Base-by-base conservation (phyloP, 2,113 vertebrate genomes). In the Charadrius vociferus region DNA sequence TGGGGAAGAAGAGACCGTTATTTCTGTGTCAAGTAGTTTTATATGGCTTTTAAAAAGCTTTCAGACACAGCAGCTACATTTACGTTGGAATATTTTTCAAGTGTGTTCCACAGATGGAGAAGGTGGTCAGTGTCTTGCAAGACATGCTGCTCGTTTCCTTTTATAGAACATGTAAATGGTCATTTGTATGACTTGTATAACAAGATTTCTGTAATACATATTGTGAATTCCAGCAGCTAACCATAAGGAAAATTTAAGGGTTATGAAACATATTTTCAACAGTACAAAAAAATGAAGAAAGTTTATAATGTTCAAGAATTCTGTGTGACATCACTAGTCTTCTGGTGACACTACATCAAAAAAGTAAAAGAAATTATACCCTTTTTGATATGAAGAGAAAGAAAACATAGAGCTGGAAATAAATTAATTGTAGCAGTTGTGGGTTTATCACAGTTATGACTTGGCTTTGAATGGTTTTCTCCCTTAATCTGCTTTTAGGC, bases 1-100 rank as follows among this genome's bases (percentile, higher is more conserved):
- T 67, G 12, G 20, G 82, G 62, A 92, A 56, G 29, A 58, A 55
- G 79, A 73, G 10, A 55, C 15, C 27, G 39, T 82, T 82, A 94
- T 26, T 93, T 92, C 79, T 92, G 37, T 59, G 70, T 93, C 43
- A 68, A 72, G 74, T 59, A 92, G 52, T 81, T 97, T 90, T 91
- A 72, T 59, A 85, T 75, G 36, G 55, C 78, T 95, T 87, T 96
- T 93, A 29, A 66, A 93, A 88, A 80, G 77, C 83, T 96, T 94
- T 96, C 79, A 87, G 61, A 53, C 56, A 79, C 16, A 27, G 61
- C 18, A 67, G 61, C n/a, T 86, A 36, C 7, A 4, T 89, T 81
- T 78, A 81, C 2, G 0, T 77, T 27, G 14, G 53, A 80, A 45
- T 56, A 53, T 78, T 78, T 94, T 93, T 89, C 77, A 94, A 84